Evolutionary conservation across 1,140 invertebrate genomes (phyloP), one percentile per base, ranked within the genome.

Genomic region (Heliconius eleuchia): DNA sequence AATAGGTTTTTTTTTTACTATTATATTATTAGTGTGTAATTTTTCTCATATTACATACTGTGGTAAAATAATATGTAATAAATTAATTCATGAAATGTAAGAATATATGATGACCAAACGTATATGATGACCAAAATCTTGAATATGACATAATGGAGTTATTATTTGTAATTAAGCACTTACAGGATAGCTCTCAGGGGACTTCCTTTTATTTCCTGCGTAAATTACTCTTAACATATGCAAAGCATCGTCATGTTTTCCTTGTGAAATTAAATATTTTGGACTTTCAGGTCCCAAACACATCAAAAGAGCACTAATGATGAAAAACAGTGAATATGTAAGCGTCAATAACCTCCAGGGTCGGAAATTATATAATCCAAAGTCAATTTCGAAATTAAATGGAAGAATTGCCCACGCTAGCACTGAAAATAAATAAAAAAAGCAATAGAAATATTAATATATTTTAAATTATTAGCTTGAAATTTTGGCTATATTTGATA

Each of bases 201-300:
- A 80, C 82, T 91, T 94, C 50, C 95, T 93, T 9, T 95, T 96
- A 80, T 97, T 97, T 2, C 85, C 83, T 2, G 94, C 89, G 78
- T 96, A 97, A 73, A 97, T 96, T 2, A 85, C 91, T 71, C 91
- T 90, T 6, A 98, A 87, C 18, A 96, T 93, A 30, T 94, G 82
- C 2, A 97, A 83, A 1, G 97, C 95, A 82, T 96, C 95, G 0
- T 96, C 93, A 13, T 93, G 86, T 80, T 93, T 95, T 76, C 96
- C 96, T 88, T 96, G 95, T 0, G 96, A 95, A 7, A 97, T 88
- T 16, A 97, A 91, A 88, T 96, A 98, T 85, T 97, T 97, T 0
- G 98, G 97, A 80, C 97, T 98, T 88, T 98, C 98, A 0, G 96
- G 96, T 11, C 94, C 90, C 8, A 96, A 94, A 0, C 96, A 85